Conservation (phyloP, 2,113 vertebrate genomes). For the Scomber colias region DNA sequence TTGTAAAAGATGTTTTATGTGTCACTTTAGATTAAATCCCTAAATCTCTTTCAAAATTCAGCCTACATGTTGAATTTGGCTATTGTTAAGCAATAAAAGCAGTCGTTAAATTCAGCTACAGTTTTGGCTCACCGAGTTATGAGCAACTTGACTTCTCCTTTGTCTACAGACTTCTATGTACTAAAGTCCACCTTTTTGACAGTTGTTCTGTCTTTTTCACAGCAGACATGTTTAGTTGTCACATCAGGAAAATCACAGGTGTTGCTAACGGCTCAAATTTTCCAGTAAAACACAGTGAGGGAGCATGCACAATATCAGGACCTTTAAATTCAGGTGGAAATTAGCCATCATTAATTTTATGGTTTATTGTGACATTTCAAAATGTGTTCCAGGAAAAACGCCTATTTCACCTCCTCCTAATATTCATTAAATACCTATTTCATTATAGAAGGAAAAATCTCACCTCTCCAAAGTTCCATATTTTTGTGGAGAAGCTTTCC, state of each 20-base stretch:
- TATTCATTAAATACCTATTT: not conserved
- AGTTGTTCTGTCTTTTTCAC: not conserved
- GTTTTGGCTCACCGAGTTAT: not conserved
- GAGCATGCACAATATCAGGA: not conserved
- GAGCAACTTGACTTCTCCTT: too few relatives aligned
- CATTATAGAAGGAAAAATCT: constrained; percentile 32
- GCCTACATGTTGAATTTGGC: too few relatives aligned
- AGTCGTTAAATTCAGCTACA: too few relatives aligned
- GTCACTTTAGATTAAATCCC: not conserved
- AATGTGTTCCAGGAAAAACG: too few relatives aligned
- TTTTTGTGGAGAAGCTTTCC: not conserved
- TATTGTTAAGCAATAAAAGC: too few relatives aligned
- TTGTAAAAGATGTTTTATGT: not conserved
- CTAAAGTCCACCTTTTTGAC: not conserved
- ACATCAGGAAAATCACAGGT: not conserved
- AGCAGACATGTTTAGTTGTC: too few relatives aligned
- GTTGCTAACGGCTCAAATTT: not conserved
- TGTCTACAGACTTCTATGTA: not conserved
- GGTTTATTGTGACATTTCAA: too few relatives aligned
- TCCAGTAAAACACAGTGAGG: not conserved
- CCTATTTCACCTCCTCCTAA: not conserved
- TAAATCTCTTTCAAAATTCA: not conserved
- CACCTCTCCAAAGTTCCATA: constrained; percentile 26
- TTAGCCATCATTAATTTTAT: not conserved
- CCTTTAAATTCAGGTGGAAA: not conserved